Conservation (phyloP, 2,888 invertebrate species). For the Sericinus montela region DNA sequence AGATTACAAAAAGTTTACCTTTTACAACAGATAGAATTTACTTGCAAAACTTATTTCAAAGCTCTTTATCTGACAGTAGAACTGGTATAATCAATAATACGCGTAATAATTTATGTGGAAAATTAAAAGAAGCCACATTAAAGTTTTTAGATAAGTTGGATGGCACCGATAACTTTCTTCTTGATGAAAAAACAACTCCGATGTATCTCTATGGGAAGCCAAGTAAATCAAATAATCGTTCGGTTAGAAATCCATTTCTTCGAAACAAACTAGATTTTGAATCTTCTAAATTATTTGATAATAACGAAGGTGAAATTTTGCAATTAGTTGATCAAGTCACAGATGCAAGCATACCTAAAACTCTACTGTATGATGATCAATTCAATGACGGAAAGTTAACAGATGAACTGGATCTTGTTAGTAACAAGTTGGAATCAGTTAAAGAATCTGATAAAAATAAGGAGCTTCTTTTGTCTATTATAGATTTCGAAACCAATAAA, state of each 20-base stretch:
- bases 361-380: neutral
- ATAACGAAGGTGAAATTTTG: neutral
- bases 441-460: slow-evolving; percentile 16
- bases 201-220: neutral
- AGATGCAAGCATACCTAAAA: neutral
- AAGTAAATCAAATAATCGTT: neutral
- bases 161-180: neutral
- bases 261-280: neutral
- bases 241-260: neutral
- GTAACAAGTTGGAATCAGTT: neutral
- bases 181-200: neutral
- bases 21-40: neutral
- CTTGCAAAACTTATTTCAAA: neutral
- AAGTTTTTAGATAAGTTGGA: slow-evolving; percentile 6
- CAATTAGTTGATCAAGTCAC: neutral
- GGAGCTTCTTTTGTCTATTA: slow-evolving; percentile 37
- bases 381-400: neutral
- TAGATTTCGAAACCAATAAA: slow-evolving; percentile 38
- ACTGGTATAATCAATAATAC: neutral
- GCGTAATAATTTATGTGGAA: neutral
- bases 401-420: neutral
- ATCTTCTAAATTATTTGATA: neutral
- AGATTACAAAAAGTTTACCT: neutral
- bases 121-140: slow-evolving; percentile 4
- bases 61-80: neutral